Conservation (phyloP, 2,113 vertebrate genomes). For the Hippocampus guttulatus region DNA sequence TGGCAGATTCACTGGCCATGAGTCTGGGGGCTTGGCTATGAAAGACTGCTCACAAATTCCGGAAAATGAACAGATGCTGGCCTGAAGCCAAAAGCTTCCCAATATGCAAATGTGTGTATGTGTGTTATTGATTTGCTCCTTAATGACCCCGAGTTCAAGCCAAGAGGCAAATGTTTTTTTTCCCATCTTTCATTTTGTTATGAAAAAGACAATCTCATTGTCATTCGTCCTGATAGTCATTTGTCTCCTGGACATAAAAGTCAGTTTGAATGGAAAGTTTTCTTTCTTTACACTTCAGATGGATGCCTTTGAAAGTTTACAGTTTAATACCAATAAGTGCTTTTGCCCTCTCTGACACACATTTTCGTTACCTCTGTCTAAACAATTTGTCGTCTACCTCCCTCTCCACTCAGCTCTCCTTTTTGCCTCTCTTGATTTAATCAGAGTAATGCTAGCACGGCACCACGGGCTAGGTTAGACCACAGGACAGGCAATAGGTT, state of each 20-base stretch:
- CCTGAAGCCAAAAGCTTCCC: slow-evolving; percentile 65
- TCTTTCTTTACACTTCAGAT: slow-evolving; percentile 45
- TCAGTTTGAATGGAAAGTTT: slow-evolving; percentile 56
- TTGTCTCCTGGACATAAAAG: slow-evolving; percentile 56
- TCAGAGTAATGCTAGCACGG: slow-evolving; percentile 67
- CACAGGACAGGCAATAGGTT: slow-evolving; percentile 62
- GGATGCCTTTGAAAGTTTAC: slow-evolving; percentile 65
- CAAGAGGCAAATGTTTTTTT: slow-evolving; percentile 31
- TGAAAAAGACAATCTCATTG: slow-evolving; percentile 18
- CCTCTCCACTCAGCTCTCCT: slow-evolving; percentile 12
- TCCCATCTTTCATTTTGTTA: background rate
- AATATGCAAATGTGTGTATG: slow-evolving; percentile 70
- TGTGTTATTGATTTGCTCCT: slow-evolving; percentile 67
- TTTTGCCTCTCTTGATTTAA: slow-evolving; percentile 54
- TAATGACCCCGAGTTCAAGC: slow-evolving; percentile 61
- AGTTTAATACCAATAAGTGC: slow-evolving; percentile 73
- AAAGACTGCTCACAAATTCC: slow-evolving; percentile 70
- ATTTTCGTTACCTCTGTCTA: slow-evolving; percentile 33
- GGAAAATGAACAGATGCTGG: slow-evolving; percentile 49
- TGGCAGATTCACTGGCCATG: slow-evolving; percentile 64
- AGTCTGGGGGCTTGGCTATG: slow-evolving; percentile 40
- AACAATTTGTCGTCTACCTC: slow-evolving; percentile 27
- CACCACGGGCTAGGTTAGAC: slow-evolving; percentile 43
- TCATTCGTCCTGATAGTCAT: slow-evolving; percentile 55
- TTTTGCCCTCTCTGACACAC: slow-evolving; percentile 25